Conservation (phyloP, 2,797 vertebrate species). For the Neostethus bicornis region DNA sequence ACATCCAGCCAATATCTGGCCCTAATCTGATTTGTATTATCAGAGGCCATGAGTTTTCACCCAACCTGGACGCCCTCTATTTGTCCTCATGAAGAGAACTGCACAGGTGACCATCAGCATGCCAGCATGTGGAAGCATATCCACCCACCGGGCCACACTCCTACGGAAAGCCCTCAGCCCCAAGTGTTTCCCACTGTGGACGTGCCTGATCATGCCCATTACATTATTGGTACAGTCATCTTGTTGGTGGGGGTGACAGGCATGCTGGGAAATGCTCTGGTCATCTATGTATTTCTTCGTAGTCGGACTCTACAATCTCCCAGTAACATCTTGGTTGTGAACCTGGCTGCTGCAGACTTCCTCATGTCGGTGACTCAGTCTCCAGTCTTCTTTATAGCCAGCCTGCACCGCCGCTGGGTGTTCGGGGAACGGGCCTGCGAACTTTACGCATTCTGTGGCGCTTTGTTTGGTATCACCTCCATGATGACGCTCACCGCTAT, state of each 20-base stretch:
- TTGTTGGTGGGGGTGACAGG: conserved; percentile 86
- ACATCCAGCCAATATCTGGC: too few species aligned
- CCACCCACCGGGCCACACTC: background rate
- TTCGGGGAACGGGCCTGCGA: conserved; percentile 87
- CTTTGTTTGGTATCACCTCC: conserved; percentile 89
- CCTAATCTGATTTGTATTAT: too few species aligned
- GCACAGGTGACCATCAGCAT: conserved; percentile 1
- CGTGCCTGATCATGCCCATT: conserved; percentile 83
- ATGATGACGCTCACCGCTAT: conserved; percentile 90
- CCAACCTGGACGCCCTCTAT: background rate
- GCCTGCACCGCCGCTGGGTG: conserved; percentile 85
- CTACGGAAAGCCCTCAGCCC: conserved; percentile 2
- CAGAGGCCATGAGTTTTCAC: too few species aligned
- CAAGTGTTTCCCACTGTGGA: conserved; percentile 22
- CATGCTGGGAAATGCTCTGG: conserved; percentile 84
- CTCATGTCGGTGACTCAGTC: conserved; percentile 88
- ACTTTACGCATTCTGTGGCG: too few species aligned
- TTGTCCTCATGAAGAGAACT: conserved; percentile 19
- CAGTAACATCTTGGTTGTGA: conserved; percentile 86
- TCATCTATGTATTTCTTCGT: conserved; percentile 87
- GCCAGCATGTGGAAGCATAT: background rate
- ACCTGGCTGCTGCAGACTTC: conserved; percentile 86
- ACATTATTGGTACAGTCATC: conserved; percentile 83
- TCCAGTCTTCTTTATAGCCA: conserved; percentile 86
- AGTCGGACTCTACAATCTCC: conserved; percentile 81